Evolutionary conservation across 2,888 invertebrate species (phyloP).

Genomic region (Volucella inanis): DNA sequence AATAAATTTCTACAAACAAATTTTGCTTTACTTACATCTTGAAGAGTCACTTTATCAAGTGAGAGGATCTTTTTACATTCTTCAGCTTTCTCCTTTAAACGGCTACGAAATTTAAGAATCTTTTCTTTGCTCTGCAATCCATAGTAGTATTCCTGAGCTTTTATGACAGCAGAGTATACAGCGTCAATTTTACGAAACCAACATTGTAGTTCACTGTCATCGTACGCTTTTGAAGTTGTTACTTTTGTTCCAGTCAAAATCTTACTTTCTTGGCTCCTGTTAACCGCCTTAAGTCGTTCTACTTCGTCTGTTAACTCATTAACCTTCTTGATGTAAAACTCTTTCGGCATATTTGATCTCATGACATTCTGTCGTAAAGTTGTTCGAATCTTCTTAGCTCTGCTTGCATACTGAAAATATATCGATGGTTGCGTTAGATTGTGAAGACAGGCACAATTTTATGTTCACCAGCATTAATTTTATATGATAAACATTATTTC

Average conservation of each 20-base stretch:
- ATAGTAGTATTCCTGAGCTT: constrained; percentile 79
- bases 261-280: constrained; percentile 78
- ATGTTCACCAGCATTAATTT: not conserved
- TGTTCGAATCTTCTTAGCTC: constrained; percentile 83
- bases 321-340: constrained; percentile 82
- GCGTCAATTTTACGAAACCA: constrained; percentile 81
- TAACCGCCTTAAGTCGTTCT: constrained; percentile 78
- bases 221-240: constrained; percentile 61
- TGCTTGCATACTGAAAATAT: constrained; percentile 80
- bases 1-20: constrained; percentile 35
- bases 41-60: constrained; percentile 76
- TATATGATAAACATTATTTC: not conserved
- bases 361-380: constrained; percentile 81
- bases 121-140: constrained; percentile 80
- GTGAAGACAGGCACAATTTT: not conserved
- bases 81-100: constrained; percentile 79
- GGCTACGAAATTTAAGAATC: constrained; percentile 78
- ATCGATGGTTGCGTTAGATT: not conserved
- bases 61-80: constrained; percentile 77
- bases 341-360: constrained; percentile 82
- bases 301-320: constrained; percentile 80
- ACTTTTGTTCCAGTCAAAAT: constrained; percentile 69
- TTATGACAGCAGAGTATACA: constrained; percentile 78
- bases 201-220: constrained; percentile 79
- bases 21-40: constrained; percentile 77